Base-by-base conservation (phyloP, 2,888 invertebrate species). In the Bembecia ichneumoniformis region DNA sequence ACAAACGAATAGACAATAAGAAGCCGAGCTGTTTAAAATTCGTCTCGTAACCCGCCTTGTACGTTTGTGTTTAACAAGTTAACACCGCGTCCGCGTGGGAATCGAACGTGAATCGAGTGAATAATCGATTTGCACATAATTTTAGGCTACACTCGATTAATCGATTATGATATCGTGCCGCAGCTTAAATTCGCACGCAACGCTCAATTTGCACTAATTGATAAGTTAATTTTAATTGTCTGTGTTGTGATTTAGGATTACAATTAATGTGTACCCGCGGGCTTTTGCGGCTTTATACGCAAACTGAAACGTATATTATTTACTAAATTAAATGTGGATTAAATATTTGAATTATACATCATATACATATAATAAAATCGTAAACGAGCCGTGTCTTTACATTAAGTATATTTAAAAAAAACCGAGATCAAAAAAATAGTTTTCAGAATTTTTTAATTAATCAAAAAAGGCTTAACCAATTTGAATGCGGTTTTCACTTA, bases 61-160 rank as follows among this genome's bases (percentile, higher is more conserved):
- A 51, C 51, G 51, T 43, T 40, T 40, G 40, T 44, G 44, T 44
- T 51, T 51, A 50, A 48, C 51, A 46, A 51, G 48, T 48, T 49
- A 51, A 49, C 51, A 48, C 51, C 16, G 44, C 15, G 44, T 44
- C 28, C 44, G 44, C 44, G 46, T 51, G 51, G 48, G 51, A 49
- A 51, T 48, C 47, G 51, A 51, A 20, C 45, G 46, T 35, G 46
- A 20, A 47, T 44, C 44, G 44, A 44, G 44, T 44, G 15, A 16
- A 16, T 13, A 40, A 40, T 44, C 17, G 44, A 17, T 44, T 17
- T 10, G 11, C 5, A 13, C 40, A 14, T 40, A 40, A 40, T 40
- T 40, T 40, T 40, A 11, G 40, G n/a, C 40, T 40, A 11, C 14
- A 40, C n/a, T 14, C 40, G 5, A 40, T 40, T 40, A 40, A 40